Evolutionary conservation across 2,113 vertebrate genomes (phyloP), one percentile per base, ranked within the genome.

Genomic region (Cyrtonyx montezumae): DNA sequence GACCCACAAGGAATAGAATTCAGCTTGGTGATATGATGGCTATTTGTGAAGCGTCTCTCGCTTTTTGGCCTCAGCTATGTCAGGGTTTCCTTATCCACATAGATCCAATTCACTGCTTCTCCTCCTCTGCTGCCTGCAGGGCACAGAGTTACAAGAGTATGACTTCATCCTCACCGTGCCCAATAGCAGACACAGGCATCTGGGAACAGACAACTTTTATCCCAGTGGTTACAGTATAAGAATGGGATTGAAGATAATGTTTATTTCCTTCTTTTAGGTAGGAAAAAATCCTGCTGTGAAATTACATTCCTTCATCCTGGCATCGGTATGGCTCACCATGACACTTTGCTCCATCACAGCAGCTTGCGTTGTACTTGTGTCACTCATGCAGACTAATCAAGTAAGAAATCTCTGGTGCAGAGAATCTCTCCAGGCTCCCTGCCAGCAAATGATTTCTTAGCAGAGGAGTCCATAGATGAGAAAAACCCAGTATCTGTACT

Each of bases 181-280:
- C 20, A 87, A 48, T 0, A 74, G 88, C 58, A 67, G 42, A 1
- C 61, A n/a, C 23, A 78, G 79, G 85, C 3, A 46, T n/a, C 0
- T 93, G 91, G 85, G 75, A 88, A 0, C 48, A 30, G 13, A 3
- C 8, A 34, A 30, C 63, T 0, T 82, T 96, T 75, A 85, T 51
- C 78, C 55, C 78, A 70, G 30, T 0, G 46, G 88, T 51, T 53
- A 83, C 0, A 17, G 53, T 36, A 86, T 56, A 30, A 79, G 88
- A 63, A 94, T 93, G 73, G 45, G 66, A 55, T 0, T 94, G 56
- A 91, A 91, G 91, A 88, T 87, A 82, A 93, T 62, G 5, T 70
- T 68, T 77, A 13, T 20, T 37, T 58, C 12, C 19, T 34, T 40
- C 34, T 79, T 37, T n/a, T 11, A n/a, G 30, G 55, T n/a, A 56